Conservation (phyloP, 2,888 invertebrate species). For the Amphiduros pacificus region DNA sequence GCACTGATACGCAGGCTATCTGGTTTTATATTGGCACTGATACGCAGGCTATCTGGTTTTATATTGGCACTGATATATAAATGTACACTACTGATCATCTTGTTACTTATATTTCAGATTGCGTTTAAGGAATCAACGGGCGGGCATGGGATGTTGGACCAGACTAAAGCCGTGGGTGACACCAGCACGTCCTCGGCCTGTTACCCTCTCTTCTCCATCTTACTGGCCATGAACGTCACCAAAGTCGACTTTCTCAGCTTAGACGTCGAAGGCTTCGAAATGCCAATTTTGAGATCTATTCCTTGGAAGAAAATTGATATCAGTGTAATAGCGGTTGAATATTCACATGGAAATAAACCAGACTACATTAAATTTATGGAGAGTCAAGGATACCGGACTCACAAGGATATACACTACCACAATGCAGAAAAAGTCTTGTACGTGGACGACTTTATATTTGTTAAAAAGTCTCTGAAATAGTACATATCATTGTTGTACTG, state of each 20-base stretch:
- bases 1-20: too few relatives aligned
- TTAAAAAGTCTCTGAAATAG: too few relatives aligned
- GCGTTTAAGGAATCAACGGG: too few relatives aligned
- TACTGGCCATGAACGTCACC: conserved; percentile 75
- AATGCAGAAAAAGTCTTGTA: conserved; percentile 6
- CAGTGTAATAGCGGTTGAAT: conserved; percentile 50
- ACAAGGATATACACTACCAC: conserved; percentile 5
- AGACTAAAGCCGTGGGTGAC: too few relatives aligned
- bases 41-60: too few relatives aligned
- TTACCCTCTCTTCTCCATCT: conserved; percentile 79
- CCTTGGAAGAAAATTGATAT: conserved; percentile 65
- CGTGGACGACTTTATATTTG: conserved; percentile 14
- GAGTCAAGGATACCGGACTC: neutral
- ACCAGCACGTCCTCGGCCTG: too few relatives aligned
- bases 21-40: too few relatives aligned
- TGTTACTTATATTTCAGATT: too few relatives aligned
- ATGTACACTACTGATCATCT: too few relatives aligned
- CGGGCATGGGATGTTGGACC: too few relatives aligned
- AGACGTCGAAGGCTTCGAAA: conserved; percentile 65
- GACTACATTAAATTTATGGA: conserved; percentile 24
- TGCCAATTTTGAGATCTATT: conserved; percentile 66
- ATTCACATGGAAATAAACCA: conserved; percentile 24
- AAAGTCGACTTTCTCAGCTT: conserved; percentile 73
- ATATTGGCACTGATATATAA: too few relatives aligned
- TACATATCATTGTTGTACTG: too few relatives aligned